Evolutionary conservation across 2,797 vertebrate species (phyloP).

Genomic region (Acanthornis magna): DNA sequence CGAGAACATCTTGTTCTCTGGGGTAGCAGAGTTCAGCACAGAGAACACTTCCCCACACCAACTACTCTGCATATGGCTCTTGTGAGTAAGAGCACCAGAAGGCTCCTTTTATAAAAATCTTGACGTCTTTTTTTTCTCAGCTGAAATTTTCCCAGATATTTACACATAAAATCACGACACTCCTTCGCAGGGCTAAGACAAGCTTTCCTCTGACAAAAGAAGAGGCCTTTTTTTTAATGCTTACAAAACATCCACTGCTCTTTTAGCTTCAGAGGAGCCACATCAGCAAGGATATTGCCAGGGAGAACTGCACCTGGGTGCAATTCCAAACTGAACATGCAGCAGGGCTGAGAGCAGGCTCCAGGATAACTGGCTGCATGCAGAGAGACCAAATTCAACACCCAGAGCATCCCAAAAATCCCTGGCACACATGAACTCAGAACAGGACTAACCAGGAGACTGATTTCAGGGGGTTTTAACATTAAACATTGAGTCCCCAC

Average conservation of each 20-base stretch:
- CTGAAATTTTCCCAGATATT: neutral
- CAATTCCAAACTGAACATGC: neutral
- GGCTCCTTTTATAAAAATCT: neutral
- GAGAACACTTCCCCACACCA: neutral
- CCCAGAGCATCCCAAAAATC: neutral
- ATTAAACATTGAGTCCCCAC: fast-evolving
- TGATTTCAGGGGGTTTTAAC: neutral
- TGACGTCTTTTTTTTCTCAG: fast-evolving
- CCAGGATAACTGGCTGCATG: too few relatives aligned
- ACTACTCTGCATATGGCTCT: neutral
- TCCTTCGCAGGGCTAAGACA: neutral
- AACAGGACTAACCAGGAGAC: neutral
- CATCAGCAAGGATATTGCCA: neutral
- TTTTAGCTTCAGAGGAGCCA: neutral
- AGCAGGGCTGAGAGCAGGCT: neutral
- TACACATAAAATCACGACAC: neutral
- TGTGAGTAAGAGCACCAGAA: neutral
- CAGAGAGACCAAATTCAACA: neutral
- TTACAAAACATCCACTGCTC: neutral
- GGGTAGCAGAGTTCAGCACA: neutral
- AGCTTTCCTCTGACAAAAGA: neutral
- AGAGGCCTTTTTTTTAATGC: neutral
- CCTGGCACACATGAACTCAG: neutral
- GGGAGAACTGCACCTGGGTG: fast-evolving
- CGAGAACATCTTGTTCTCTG: neutral